Evolutionary conservation across 1,140 invertebrate species (phyloP).

Genomic region (Calephelis nemesis): DNA sequence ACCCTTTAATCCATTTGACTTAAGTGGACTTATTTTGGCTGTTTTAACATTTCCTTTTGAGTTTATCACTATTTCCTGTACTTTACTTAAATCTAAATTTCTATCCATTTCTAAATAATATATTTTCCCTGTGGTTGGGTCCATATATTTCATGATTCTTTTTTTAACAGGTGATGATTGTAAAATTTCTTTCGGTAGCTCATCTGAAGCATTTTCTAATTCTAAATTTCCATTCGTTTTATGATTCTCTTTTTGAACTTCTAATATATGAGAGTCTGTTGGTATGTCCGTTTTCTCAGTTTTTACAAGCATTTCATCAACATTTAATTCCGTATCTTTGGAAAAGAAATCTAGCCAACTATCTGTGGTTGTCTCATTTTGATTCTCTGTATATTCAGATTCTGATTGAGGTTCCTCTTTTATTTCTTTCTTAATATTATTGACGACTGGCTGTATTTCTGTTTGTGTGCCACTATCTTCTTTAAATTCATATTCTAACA

Average conservation of each 20-base stretch:
- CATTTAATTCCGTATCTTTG: slow-evolving; percentile 56
- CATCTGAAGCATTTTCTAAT: slow-evolving; percentile 1
- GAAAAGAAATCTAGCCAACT: slow-evolving; percentile 68
- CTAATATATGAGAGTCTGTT: neutral
- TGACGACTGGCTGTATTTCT: slow-evolving; percentile 22
- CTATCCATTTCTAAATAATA: slow-evolving; percentile 71
- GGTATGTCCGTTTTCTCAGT: slow-evolving; percentile 31
- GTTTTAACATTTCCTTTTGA: slow-evolving; percentile 45
- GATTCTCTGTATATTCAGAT: slow-evolving; percentile 24
- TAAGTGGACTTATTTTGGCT: slow-evolving; percentile 58
- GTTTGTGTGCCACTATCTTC: slow-evolving; percentile 33
- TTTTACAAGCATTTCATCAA: slow-evolving; percentile 69
- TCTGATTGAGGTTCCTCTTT: slow-evolving; percentile 26
- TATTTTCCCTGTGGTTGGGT: slow-evolving; percentile 64
- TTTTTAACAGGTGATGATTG: slow-evolving; percentile 41
- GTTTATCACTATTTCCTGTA: slow-evolving; percentile 67
- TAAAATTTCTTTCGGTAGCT: slow-evolving; percentile 41
- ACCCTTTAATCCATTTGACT: slow-evolving; percentile 51
- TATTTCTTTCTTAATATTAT: slow-evolving; percentile 23
- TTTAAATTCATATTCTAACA: slow-evolving; percentile 60
- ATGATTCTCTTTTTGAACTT: slow-evolving; percentile 2
- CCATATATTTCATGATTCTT: slow-evolving; percentile 69
- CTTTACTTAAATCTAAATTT: slow-evolving; percentile 54
- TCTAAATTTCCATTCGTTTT: neutral
- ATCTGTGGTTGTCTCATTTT: slow-evolving; percentile 35